Evolutionary conservation across 2,113 vertebrate species (phyloP).

Genomic region (Petaurus breviceps): DNA sequence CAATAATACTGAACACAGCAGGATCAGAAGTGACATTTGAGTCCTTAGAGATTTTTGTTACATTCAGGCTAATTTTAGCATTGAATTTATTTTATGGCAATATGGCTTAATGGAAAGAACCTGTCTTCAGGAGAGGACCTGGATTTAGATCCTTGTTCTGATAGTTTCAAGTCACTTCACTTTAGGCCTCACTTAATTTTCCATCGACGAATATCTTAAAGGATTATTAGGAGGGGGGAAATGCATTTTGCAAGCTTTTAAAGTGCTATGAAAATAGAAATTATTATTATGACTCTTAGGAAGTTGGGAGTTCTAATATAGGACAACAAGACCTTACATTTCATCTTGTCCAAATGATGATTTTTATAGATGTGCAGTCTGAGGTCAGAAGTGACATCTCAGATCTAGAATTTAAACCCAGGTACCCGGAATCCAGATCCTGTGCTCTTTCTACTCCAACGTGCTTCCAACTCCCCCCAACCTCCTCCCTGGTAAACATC

Average conservation of each 20-base stretch:
- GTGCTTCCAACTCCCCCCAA: not conserved
- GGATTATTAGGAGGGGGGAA: not conserved
- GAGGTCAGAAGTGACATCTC: not conserved
- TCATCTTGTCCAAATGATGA: not conserved
- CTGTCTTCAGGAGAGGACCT: not conserved
- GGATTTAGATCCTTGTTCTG: not conserved
- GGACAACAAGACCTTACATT: not conserved
- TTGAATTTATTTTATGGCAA: not conserved
- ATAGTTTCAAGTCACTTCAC: not conserved
- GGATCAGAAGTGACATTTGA: not conserved
- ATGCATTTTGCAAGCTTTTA: not conserved
- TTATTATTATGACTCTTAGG: not conserved
- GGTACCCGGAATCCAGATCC: not conserved
- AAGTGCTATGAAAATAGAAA: not conserved
- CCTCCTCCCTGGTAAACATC: not conserved
- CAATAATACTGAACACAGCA: not conserved
- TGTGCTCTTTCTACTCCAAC: not conserved
- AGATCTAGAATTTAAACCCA: not conserved
- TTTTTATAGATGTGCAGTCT: not conserved
- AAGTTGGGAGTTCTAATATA: not conserved
- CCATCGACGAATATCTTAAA: not conserved
- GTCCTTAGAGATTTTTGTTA: not conserved
- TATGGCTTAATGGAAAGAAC: not conserved
- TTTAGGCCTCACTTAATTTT: not conserved
- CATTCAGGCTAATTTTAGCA: not conserved